Evolutionary conservation across 2,888 invertebrate genomes (phyloP).

Genomic region (Cremastobaeus sp.): DNA sequence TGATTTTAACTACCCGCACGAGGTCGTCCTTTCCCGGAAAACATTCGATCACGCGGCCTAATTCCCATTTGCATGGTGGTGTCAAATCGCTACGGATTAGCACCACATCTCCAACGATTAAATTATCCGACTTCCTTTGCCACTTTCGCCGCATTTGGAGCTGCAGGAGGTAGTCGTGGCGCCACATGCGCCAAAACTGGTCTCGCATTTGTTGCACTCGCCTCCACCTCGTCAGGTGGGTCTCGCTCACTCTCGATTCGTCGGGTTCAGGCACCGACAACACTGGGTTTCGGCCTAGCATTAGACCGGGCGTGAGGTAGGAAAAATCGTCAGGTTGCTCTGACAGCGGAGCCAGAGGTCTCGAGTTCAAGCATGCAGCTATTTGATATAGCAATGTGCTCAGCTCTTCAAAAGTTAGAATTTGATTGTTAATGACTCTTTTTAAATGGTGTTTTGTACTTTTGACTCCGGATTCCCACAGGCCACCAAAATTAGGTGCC

Average conservation of each 20-base stretch:
- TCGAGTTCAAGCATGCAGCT: slow-evolving; percentile 4
- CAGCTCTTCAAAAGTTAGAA: slow-evolving; percentile 16
- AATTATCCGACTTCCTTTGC: slow-evolving; percentile 24
- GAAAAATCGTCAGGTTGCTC: neutral
- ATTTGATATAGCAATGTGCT: slow-evolving; percentile 3
- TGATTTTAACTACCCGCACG: slow-evolving; percentile 52
- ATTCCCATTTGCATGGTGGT: slow-evolving; percentile 54
- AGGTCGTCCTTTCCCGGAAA: slow-evolving; percentile 51
- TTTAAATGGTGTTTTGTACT: slow-evolving; percentile 3
- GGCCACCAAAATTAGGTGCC: slow-evolving; percentile 1
- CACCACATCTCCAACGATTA: slow-evolving; percentile 47
- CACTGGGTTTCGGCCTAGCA: neutral
- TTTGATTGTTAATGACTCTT: neutral
- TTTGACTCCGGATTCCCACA: slow-evolving; percentile 4
- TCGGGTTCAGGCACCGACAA: neutral
- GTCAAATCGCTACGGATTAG: slow-evolving; percentile 39
- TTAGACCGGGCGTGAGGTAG: slow-evolving; percentile 8
- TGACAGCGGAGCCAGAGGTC: neutral
- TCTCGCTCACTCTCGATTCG: neutral
- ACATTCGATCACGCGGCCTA: slow-evolving; percentile 40
- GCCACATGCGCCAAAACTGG: slow-evolving; percentile 40
- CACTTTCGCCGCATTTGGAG: slow-evolving; percentile 50
- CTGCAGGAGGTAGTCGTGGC: slow-evolving; percentile 47
- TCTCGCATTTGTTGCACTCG: slow-evolving; percentile 5
- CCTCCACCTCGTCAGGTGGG: neutral